Evolutionary conservation across 1,140 invertebrate genomes (phyloP), one percentile per base, ranked within the genome.

Genomic region (Meloidogyne floridensis): DNA sequence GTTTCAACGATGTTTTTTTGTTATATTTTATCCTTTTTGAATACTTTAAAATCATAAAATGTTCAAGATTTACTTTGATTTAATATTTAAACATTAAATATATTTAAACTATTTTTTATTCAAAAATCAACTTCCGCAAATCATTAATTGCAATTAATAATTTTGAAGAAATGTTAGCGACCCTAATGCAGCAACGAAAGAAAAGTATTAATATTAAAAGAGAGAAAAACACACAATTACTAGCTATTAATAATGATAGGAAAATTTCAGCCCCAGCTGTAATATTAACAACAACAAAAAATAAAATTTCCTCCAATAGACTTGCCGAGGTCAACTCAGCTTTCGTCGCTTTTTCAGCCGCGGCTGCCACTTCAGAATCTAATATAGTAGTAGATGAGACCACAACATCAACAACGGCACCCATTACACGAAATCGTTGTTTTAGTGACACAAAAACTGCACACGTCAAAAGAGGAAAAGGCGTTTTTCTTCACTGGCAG

Each of bases 181-280:
- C 15, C 59, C 59, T 65, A n/a, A 65, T 65, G 15, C 59, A 65
- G 13, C 59, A 65, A 65, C 15, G 59, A n/a, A 65, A 65, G n/a
- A 65, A 65, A 65, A 65, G 59, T 65, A 65, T 65, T 65, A 65
- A 65, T 65, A 65, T n/a, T 65, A 65, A 65, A 65, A 65, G 15
- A 65, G 15, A 65, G 59, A 65, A 65, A 65, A 65, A 65, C 59
- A n/a, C 59, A 65, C 15, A 65, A 65, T 65, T 11, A 65, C 3
- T n/a, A 65, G n/a, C n/a, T 65, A 65, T 65, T n/a, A 65, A 32
- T 32, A 32, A 65, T n/a, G 59, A 65, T n/a, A 65, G 59, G n/a
- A 65, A 65, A 6, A 65, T 65, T 65, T 65, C 59, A 65, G 59
- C 59, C 4, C 59, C 59, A n/a, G 59, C 59, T 6, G 59, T n/a